Conservation (phyloP, 2,888 invertebrate species). For the Protodeltote pygarga region DNA sequence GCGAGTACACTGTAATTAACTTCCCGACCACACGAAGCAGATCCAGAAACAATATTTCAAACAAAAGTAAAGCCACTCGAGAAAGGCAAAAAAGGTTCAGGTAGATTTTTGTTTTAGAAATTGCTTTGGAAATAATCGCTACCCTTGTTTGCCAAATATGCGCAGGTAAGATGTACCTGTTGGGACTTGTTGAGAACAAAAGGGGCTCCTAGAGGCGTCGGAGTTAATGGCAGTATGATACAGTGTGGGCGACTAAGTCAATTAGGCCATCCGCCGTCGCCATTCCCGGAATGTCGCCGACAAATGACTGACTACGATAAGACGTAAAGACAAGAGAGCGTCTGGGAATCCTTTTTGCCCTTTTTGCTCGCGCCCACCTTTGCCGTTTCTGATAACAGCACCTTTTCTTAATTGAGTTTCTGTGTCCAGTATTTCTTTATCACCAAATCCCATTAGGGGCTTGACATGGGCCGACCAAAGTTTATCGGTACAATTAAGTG, state of each 20-base stretch:
- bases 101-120: constrained; percentile 61
- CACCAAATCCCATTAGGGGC: constrained; percentile 74
- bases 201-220: constrained; percentile 79
- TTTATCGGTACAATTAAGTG: constrained; percentile 73
- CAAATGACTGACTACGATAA: constrained; percentile 82
- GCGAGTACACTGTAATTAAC: constrained; percentile 70
- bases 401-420: constrained; percentile 83
- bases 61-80: constrained; percentile 54
- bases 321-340: constrained; percentile 69
- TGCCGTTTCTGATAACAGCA: constrained; percentile 76
- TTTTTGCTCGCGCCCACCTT: constrained; percentile 61
- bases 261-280: constrained; percentile 85
- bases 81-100: constrained; percentile 65
- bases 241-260: constrained; percentile 85
- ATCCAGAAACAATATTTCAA: constrained; percentile 68
- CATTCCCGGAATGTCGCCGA: constrained; percentile 84
- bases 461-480: constrained; percentile 61
- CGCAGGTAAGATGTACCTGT: constrained; percentile 81
- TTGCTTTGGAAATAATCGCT: constrained; percentile 57
- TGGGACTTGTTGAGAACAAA: constrained; percentile 76
- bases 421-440: constrained; percentile 77
- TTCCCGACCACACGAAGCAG: constrained; percentile 57
- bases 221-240: constrained; percentile 80
- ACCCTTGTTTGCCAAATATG: constrained; percentile 68
- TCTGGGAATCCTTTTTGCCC: constrained; percentile 69